These are phyloP conservation scores for Tricholaema leucomelas DNA, from an alignment of 2,113 vertebrate genomes.

Conservation along the genomic window DNA sequence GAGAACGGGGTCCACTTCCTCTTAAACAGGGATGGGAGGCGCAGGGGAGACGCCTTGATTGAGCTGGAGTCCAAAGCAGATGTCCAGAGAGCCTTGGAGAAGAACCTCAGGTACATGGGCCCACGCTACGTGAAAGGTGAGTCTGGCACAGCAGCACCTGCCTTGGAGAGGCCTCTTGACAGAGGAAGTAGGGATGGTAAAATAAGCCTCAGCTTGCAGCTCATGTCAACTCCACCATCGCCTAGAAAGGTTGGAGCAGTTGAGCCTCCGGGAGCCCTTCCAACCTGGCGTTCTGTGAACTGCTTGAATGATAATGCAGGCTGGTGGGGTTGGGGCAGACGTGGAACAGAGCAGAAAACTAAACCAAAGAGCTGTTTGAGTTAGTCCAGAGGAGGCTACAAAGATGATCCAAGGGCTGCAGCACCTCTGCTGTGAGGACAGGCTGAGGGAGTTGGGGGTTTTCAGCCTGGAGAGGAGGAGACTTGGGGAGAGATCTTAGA, in stretches of 20 bases:
- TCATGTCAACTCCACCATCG: too few relatives aligned
- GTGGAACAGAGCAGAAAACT: not conserved
- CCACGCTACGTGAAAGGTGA: slow-evolving; percentile 92
- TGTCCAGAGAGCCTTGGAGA: slow-evolving; percentile 88
- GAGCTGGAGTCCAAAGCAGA: slow-evolving; percentile 90
- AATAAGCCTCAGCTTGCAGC: too few relatives aligned
- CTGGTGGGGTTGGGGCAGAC: not conserved
- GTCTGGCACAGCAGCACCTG: not conserved
- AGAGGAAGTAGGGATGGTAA: too few relatives aligned
- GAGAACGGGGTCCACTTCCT: slow-evolving; percentile 88
- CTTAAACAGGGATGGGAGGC: slow-evolving; percentile 80
- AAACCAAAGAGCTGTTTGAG: too few relatives aligned
- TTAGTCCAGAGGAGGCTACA: too few relatives aligned
- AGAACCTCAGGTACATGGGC: slow-evolving; percentile 89
- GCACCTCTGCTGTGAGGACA: too few relatives aligned
- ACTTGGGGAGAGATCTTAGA: too few relatives aligned
- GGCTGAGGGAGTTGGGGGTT: too few relatives aligned
- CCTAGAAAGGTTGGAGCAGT: too few relatives aligned
- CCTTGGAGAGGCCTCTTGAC: fast-evolving
- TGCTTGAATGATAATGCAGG: fast-evolving
- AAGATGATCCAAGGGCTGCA: too few relatives aligned
- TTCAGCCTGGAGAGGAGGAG: too few relatives aligned
- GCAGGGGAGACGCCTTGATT: slow-evolving; percentile 87
- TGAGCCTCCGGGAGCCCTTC: too few relatives aligned
- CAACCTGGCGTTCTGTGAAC: not conserved